These are phyloP conservation scores for Misgurnus anguillicaudatus DNA, from an alignment of 2,113 vertebrate species.

Conservation along the genomic window DNA sequence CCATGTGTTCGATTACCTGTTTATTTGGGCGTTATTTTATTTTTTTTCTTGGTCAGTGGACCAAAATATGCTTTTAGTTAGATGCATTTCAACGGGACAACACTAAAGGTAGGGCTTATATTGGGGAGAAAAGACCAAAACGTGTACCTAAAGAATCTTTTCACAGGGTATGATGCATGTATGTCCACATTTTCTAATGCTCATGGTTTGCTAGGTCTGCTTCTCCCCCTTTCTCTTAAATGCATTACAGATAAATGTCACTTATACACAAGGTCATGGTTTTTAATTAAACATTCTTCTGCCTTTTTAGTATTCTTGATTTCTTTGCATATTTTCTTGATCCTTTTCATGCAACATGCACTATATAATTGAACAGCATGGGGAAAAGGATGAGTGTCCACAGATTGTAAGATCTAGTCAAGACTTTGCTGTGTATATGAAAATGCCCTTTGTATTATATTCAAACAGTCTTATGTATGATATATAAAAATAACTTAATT, in stretches of 20 bases:
- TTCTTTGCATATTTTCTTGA: conserved; percentile 86
- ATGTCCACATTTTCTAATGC: conserved; percentile 77
- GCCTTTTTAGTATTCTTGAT: conserved; percentile 75
- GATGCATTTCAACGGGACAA: conserved; percentile 73
- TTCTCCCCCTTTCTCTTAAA: conserved; percentile 68
- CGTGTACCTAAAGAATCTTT: conserved; percentile 76
- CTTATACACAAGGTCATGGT: conserved; percentile 72
- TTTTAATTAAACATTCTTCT: conserved; percentile 71
- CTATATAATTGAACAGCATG: conserved; percentile 99
- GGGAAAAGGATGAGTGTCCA: conserved; percentile 97
- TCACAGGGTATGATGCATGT: conserved; percentile 81
- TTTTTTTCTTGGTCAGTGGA: conserved; percentile 63
- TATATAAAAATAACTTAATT: conserved; percentile 99
- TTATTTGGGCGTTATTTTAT: conserved; percentile 51
- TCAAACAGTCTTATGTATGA: conserved; percentile 99
- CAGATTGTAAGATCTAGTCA: conserved; percentile 99
- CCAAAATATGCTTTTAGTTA: conserved; percentile 70
- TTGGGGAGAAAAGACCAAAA: conserved; percentile 75
- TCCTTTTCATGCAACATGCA: conserved; percentile 98
- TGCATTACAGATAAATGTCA: conserved; percentile 62
- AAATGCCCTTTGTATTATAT: conserved; percentile 99
- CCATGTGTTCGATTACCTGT: conserved; percentile 74
- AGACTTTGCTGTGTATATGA: conserved; percentile 99
- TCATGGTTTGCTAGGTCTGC: conserved; percentile 75
- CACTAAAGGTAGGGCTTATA: conserved; percentile 78